Percentiles rank a stretch among this genome's conserved stretches.
Conservation (phyloP, 2,888 invertebrate species). For the Trilocha varians region DNA sequence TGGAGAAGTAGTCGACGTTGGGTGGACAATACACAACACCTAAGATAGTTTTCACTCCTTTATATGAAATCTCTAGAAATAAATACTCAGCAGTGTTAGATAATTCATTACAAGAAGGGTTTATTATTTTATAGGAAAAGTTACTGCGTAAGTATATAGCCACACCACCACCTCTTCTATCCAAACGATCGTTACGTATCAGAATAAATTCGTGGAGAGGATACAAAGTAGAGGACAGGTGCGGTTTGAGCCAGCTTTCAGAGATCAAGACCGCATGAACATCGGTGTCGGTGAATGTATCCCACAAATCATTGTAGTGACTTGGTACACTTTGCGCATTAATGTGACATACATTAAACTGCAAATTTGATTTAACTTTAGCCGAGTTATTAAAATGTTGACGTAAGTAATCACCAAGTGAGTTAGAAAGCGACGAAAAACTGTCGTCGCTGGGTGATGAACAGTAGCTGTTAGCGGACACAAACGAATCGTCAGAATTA, state of each 20-base stretch:
- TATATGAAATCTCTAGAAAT: not conserved
- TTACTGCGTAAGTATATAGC: conserved; percentile 8
- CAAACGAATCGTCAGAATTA: too few relatives aligned
- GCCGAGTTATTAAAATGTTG: too few relatives aligned
- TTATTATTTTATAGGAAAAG: conserved; percentile 4
- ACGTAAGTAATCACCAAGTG: too few relatives aligned
- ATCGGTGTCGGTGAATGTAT: too few relatives aligned
- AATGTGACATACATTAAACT: too few relatives aligned
- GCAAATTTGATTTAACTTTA: too few relatives aligned
- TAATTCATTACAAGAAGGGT: conserved; percentile 5
- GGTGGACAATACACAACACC: conserved; percentile 10
- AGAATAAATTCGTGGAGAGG: conserved; percentile 6
- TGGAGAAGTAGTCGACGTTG: conserved; percentile 6
- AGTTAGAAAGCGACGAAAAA: too few relatives aligned
- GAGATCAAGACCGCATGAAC: too few relatives aligned
- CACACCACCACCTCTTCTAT: conserved; percentile 9
- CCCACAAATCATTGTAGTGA: too few relatives aligned
- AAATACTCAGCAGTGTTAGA: not conserved
- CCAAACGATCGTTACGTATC: conserved; percentile 4
- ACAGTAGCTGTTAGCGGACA: too few relatives aligned
- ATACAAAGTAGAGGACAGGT: conserved; percentile 3
- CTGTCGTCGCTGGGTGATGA: too few relatives aligned
- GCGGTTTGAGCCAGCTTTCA: conserved; percentile 9
- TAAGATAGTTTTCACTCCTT: not conserved
- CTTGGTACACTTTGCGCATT: too few relatives aligned